A percentile compares a stretch with the other conserved stretches of the same genome.
phyloP scores from a whole-genome alignment of 2,888 invertebrate genomes.

The Bembecia ichneumoniformis region DNA sequence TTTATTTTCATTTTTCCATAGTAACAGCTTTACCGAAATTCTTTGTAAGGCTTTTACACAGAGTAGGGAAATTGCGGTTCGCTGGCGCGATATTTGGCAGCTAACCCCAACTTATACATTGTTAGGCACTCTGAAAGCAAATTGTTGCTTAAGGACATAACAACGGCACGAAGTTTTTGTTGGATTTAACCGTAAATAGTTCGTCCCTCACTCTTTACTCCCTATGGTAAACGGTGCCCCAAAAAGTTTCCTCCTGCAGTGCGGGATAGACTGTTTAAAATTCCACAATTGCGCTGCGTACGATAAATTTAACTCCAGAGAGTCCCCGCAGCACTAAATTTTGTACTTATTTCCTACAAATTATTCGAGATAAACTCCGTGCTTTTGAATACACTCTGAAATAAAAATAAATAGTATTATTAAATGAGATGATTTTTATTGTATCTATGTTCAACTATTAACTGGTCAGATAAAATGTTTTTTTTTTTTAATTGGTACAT shows the following conservation, averaged over 20 bases:
- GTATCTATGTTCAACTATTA: too few species aligned
- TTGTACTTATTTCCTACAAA: slow-evolving; percentile 52
- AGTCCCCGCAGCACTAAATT: slow-evolving; percentile 46
- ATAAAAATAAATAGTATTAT: too few species aligned
- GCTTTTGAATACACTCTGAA: neutral
- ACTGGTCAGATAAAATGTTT: too few species aligned
- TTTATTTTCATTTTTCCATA: slow-evolving; percentile 13
- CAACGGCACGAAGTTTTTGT: slow-evolving; percentile 8
- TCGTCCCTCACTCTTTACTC: slow-evolving; percentile 4
- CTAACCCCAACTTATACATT: slow-evolving; percentile 13
- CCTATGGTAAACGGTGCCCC: slow-evolving; percentile 3
- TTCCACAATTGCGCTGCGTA: slow-evolving; percentile 53
- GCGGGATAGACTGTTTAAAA: slow-evolving; percentile 48
- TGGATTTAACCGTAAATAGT: slow-evolving; percentile 10
- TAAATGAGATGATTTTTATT: too few species aligned
- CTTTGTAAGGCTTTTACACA: neutral
- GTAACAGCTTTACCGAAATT: neutral
- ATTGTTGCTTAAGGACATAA: slow-evolving; percentile 21
- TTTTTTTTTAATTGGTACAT: too few species aligned
- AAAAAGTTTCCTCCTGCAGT: slow-evolving; percentile 29
- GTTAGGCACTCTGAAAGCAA: slow-evolving; percentile 21
- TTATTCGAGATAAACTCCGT: slow-evolving; percentile 28
- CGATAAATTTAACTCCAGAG: slow-evolving; percentile 52
- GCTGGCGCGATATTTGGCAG: slow-evolving; percentile 7
- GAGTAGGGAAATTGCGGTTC: slow-evolving; percentile 16